Percentiles rank a stretch among this genome's conserved stretches.
Evolutionary conservation across 2,113 vertebrate species (phyloP).

Genomic region (Lamprologus callipterus): DNA sequence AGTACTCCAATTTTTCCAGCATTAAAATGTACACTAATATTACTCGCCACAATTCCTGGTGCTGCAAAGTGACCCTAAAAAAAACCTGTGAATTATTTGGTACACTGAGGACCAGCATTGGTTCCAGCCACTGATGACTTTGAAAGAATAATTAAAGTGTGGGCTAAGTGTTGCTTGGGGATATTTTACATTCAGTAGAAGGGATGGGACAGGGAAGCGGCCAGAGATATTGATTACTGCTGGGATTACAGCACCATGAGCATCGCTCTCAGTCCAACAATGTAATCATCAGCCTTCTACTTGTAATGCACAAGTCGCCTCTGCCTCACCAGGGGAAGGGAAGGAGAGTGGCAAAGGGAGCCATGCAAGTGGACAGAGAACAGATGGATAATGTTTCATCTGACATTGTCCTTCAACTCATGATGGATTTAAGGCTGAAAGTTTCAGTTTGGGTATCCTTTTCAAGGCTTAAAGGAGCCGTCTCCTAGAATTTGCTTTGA

Average conservation of each 20-base stretch:
- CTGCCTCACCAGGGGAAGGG: conserved; percentile 36
- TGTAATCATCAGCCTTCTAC: conserved; percentile 66
- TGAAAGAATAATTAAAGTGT: conserved; percentile 66
- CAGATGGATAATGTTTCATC: conserved; percentile 68
- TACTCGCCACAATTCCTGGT: not conserved
- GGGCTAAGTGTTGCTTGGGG: conserved; percentile 55
- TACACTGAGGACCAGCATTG: conserved; percentile 14
- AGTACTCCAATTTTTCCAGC: not conserved
- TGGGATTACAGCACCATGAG: conserved; percentile 67
- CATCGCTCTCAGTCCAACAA: conserved; percentile 67
- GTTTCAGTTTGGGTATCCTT: conserved; percentile 2
- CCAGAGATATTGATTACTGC: conserved; percentile 71
- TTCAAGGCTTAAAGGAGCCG: not conserved
- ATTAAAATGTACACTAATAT: not conserved
- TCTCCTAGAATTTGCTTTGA: not conserved
- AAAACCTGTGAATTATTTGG: conserved; percentile 34
- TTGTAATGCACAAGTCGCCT: conserved; percentile 65
- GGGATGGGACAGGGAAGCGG: conserved; percentile 41
- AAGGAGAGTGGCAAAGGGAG: conserved; percentile 11
- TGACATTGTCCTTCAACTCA: conserved; percentile 60
- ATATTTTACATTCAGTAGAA: conserved; percentile 69
- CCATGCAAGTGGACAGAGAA: conserved; percentile 39
- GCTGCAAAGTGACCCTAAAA: conserved; percentile 10
- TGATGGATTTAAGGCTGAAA: conserved; percentile 49
- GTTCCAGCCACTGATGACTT: conserved; percentile 58